Base-by-base conservation (phyloP, 2,888 invertebrate genomes). In the Erannis defoliaria region DNA sequence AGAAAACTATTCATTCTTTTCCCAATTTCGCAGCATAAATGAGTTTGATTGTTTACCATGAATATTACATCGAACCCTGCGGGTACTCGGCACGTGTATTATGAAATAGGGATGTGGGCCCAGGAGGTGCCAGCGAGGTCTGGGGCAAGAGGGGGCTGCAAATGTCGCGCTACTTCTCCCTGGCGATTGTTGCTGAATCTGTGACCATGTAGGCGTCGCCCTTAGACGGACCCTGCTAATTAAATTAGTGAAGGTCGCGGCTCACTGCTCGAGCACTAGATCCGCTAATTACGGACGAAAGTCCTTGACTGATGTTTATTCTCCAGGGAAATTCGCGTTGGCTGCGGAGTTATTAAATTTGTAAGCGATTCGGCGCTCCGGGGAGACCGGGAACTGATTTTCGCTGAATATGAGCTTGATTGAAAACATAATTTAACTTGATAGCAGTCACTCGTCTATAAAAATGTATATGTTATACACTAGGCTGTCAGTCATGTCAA, bases 121-220 rank as follows among this genome's bases (percentile, higher is more conserved):
- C 33, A 55, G 60, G 67, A 68, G 69, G 66, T 50, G 55, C 45
- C 56, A 55, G 66, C 63, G 67, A 66, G 67, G 62, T 61, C 67
- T 66, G 55, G 66, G 75, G 58, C 62, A 66, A 64, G 67, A 45
- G 54, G 38, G 43, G 74, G 72, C 54, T 38, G 76, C 75, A 73
- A 85, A 86, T 84, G 85, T 85, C 85, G 85, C 78, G 76, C 75
- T 81, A 72, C 73, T 80, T 82, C 60, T 45, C 48, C 48, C 51
- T 43, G 51, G 59, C 69, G 55, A 61, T 60, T 55, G 37, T 21
- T 33, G 35, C 49, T 33, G 12, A 55, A 49, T 49, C 55, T 55
- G 68, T 69, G 73, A 66, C 68, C 68, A 67, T 63, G 77, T 76
- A 75, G 80, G 79, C 79, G 80, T 72, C 63, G 9, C 31, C 66